Conservation (phyloP, 2,888 invertebrate species). For the Timema podura region DNA sequence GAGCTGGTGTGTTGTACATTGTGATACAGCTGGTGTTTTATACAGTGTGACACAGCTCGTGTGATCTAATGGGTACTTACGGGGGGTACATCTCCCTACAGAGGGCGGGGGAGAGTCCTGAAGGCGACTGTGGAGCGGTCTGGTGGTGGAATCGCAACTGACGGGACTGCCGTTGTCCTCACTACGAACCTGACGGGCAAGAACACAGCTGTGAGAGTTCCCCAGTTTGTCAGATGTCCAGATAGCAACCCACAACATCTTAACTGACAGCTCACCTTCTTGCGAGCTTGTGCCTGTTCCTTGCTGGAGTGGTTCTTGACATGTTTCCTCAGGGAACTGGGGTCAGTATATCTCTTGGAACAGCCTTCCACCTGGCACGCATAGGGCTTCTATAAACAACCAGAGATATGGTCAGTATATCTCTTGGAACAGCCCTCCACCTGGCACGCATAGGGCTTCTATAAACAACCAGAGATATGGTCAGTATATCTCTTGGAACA, state of each 20-base stretch:
- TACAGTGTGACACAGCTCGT: neutral
- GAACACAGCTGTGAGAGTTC: neutral
- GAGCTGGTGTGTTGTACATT: neutral
- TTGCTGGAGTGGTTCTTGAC: constrained; percentile 69
- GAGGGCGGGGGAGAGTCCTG: neutral
- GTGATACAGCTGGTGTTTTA: neutral
- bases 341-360: constrained; percentile 89
- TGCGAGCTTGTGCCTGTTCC: constrained; percentile 31
- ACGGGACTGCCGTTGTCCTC: constrained; percentile 11
- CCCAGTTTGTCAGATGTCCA: neutral
- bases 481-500: constrained; percentile 92
- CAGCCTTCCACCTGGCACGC: constrained; percentile 85
- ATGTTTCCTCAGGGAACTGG: constrained; percentile 88
- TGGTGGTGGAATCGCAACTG: neutral
- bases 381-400: constrained; percentile 73
- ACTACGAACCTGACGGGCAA: constrained; percentile 17
- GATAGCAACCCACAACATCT: no score
- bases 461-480: constrained; percentile 64
- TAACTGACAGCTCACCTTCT: constrained; percentile 25
- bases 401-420: constrained; percentile 90
- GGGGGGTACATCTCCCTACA: constrained; percentile 16
- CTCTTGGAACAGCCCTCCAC: constrained; percentile 82
- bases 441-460: constrained; percentile 93
- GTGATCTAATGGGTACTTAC: constrained; percentile 12
- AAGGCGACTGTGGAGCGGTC: neutral